Base-by-base conservation (phyloP, 2,888 invertebrate genomes). In the Harpalus rubripes region DNA sequence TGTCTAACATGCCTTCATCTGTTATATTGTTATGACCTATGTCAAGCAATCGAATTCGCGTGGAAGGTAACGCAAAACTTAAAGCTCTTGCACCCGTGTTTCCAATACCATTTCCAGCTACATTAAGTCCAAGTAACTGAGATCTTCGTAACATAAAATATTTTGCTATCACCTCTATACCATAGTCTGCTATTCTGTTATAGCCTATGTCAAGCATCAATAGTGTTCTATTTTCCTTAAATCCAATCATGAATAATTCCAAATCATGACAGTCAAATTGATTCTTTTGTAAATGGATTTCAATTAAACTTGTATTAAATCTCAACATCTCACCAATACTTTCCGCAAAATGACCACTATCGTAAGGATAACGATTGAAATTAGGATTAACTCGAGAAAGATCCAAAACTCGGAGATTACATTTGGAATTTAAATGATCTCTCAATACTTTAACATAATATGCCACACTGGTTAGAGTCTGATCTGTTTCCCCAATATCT, bases 101-200 rank as follows among this genome's bases (percentile, higher is more conserved):
- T 3, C 91, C 91, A 3, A 95, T 93, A 0, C 90, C 90, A 87
- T 95, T 95, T 5, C 92, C 92, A 1, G 93, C 92, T 7, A 95
- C 88, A 86, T 93, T 92, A 63, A 95, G 87, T 0, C 92, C 91
- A 39, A 92, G 87, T 12, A 95, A 88, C 8, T 90, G 88, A 0
- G 94, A 93, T 16, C 91, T 90, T 84, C 91, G 91, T 3, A 90
- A 87, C 58, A 52, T 52, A 12, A 95, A 89, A 91, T 94, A 94
- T 86, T 92, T 90, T 0, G 92, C 92, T 18, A 95, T 85, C 80
- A 92, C 87, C 85, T 93, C 92, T 0, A 92, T 91, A 0, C 95
- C 95, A 74, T 93, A 91, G 88, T 94, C 93, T 0, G 93, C 94
- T 15, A 95, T 93, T 86, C 91, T 92, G 86, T 95, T 95, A 84